These are phyloP conservation scores for Cygnus buccinator DNA, from an alignment of 2,113 vertebrate genomes.

Conservation along the genomic window DNA sequence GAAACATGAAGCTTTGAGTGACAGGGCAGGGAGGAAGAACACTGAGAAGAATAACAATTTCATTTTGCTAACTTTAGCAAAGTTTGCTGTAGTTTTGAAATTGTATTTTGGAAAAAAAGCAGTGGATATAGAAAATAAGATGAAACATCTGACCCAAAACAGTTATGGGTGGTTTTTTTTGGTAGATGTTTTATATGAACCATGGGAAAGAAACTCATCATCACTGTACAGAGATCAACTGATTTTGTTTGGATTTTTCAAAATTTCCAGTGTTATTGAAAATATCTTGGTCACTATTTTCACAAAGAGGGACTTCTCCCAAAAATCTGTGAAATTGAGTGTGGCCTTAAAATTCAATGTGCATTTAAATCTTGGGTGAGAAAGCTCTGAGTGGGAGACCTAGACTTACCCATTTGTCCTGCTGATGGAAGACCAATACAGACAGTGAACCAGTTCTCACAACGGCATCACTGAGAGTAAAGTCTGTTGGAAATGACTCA, in stretches of 20 bases:
- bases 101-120: not conserved
- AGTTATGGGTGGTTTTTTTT: not conserved
- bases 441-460: not conserved
- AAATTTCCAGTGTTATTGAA: not conserved
- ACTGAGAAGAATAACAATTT: not conserved
- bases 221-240: not conserved
- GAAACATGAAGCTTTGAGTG: not conserved
- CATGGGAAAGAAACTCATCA: accelerated
- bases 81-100: not conserved
- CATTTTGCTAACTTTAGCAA: not conserved
- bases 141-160: not conserved
- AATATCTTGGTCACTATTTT: not conserved
- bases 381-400: not conserved
- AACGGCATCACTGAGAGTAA: accelerated
- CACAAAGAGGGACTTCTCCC: not conserved
- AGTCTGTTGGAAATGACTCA: not conserved
- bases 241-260: not conserved
- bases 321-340: not conserved
- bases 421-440: not conserved
- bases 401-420: not conserved
- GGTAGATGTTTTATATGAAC: not conserved
- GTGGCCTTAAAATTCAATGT: not conserved
- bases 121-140: not conserved
- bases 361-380: not conserved
- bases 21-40: not conserved